phyloP scores from a whole-genome alignment of 2,888 invertebrate genomes.

The Orthosia incerta region DNA sequence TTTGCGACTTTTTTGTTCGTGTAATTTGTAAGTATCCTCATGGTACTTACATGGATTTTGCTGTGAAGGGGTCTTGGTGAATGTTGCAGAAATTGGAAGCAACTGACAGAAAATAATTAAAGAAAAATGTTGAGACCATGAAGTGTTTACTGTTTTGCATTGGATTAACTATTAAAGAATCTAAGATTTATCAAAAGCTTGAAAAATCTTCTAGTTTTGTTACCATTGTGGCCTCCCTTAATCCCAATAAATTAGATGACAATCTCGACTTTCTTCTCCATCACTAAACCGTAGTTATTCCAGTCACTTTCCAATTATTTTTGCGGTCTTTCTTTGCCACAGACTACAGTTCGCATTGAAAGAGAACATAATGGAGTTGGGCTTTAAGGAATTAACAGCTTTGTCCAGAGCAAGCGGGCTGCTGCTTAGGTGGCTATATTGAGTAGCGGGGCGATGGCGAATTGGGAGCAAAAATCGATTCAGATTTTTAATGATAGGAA shows the following conservation, averaged over 20 bases:
- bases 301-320: conserved; percentile 90
- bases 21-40: not conserved
- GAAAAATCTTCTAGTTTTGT: too few relatives aligned
- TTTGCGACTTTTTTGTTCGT: not conserved
- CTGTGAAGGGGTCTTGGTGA: not conserved
- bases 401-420: conserved; percentile 79
- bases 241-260: conserved; percentile 35
- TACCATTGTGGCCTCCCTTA: not conserved
- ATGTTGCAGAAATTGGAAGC: not conserved
- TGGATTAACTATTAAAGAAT: too few relatives aligned
- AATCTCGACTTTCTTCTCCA: conserved; percentile 45
- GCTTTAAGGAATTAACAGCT: conserved; percentile 88
- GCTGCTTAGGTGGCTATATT: conserved; percentile 18
- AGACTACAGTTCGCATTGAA: conserved; percentile 83
- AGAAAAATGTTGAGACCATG: too few relatives aligned
- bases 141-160: too few relatives aligned
- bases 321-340: conserved; percentile 87
- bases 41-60: not conserved
- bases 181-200: too few relatives aligned
- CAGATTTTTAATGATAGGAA: not conserved
- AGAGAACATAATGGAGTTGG: conserved; percentile 82
- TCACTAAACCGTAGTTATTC: conserved; percentile 77
- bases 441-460: conserved; percentile 51
- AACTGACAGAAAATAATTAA: too few relatives aligned
- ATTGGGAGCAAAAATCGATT: not conserved